Percentiles rank a stretch among this genome's conserved stretches.
phyloP scores from a whole-genome alignment of 2,888 invertebrate genomes.

The Ommatoiulus sabulosus region DNA sequence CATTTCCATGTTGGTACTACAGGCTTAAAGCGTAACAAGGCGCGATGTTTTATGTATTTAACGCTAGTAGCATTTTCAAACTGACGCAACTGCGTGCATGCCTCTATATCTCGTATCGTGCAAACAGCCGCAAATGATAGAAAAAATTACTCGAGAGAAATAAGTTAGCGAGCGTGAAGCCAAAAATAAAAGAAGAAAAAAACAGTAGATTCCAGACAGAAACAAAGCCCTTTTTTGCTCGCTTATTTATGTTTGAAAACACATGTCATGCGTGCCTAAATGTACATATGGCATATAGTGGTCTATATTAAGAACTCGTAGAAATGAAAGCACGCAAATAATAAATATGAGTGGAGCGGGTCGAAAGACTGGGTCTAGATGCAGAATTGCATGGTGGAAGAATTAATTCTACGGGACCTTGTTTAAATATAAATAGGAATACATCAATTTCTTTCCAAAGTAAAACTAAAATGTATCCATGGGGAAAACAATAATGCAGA shows the following conservation, averaged over 20 bases:
- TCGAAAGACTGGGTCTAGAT: not conserved
- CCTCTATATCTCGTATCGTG: not conserved
- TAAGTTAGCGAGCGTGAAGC: not conserved
- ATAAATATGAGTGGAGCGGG: not conserved
- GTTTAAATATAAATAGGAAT: not conserved
- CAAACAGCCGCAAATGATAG: not conserved
- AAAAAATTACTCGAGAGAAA: not conserved
- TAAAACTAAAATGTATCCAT: not conserved
- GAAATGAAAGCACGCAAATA: too few relatives aligned
- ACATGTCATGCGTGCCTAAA: constrained; percentile 17
- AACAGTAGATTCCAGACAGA: constrained; percentile 5
- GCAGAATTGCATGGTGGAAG: not conserved
- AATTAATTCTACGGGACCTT: not conserved
- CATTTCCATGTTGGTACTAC: not conserved
- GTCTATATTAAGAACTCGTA: too few relatives aligned
- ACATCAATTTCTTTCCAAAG: not conserved
- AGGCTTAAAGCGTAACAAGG: not conserved
- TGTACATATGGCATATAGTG: constrained; percentile 11
- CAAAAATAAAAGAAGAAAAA: constrained; percentile 23
- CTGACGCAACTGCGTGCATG: not conserved
- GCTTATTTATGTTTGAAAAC: constrained; percentile 11
- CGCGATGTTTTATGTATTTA: not conserved
- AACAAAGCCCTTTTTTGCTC: not conserved
- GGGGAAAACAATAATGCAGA: too few relatives aligned
- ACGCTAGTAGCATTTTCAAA: not conserved